phyloP scores from a whole-genome alignment of 1,140 invertebrate genomes.

The Venustaconcha ellipsiformis region DNA sequence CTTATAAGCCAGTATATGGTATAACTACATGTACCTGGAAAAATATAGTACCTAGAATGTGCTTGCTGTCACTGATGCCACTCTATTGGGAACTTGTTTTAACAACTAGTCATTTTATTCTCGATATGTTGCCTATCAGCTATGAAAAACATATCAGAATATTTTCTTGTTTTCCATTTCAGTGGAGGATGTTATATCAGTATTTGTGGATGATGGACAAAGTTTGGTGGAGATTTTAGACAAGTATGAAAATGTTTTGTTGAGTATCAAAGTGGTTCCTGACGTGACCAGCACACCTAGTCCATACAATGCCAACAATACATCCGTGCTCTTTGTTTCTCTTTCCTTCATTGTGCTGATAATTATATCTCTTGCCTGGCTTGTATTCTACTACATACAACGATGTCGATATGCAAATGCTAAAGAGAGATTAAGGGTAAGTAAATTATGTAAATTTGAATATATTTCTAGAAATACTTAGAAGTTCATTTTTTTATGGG shows the following conservation, averaged over 20 bases:
- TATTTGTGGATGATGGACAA: constrained; percentile 83
- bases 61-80: too few relatives aligned
- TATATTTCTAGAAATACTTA: too few relatives aligned
- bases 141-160: too few relatives aligned
- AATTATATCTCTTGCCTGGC: constrained; percentile 93
- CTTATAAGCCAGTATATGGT: too few relatives aligned
- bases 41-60: too few relatives aligned
- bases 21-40: too few relatives aligned
- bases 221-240: constrained; percentile 78
- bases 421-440: constrained; percentile 82
- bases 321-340: constrained; percentile 90
- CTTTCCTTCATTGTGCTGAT: constrained; percentile 95
- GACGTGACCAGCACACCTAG: background rate
- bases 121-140: too few relatives aligned
- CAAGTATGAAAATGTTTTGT: constrained; percentile 76
- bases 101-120: too few relatives aligned
- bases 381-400: constrained; percentile 95
- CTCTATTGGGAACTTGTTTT: too few relatives aligned
- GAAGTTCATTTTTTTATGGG: too few relatives aligned
- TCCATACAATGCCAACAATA: constrained; percentile 48
- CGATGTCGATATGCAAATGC: constrained; percentile 92
- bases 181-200: constrained; percentile 78
- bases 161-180: constrained; percentile 38
- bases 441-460: constrained; percentile 57
- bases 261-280: constrained; percentile 75